Evolutionary conservation across 2,113 vertebrate genomes (phyloP).

Genomic region (Malurus melanocephalus): DNA sequence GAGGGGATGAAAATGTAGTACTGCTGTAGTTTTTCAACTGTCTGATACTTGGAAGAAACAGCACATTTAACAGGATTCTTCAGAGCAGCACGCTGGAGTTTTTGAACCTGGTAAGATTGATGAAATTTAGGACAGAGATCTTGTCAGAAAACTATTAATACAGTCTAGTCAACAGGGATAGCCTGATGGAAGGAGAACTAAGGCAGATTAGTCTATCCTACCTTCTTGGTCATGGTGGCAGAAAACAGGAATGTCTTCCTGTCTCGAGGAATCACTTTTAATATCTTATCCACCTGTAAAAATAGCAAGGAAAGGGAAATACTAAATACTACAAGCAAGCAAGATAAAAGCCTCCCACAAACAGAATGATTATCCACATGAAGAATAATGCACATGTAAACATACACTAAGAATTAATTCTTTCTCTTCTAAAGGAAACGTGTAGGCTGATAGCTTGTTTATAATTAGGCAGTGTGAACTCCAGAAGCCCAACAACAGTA

Average conservation of each 20-base stretch:
- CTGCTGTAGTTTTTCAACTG: conserved; percentile 96
- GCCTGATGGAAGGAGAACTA: neutral
- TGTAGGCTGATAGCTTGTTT: neutral
- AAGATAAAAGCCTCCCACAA: neutral
- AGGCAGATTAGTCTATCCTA: conserved; percentile 42
- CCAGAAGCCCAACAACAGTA: neutral
- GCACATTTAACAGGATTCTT: conserved; percentile 94
- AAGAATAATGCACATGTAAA: neutral
- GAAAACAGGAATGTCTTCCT: conserved; percentile 94
- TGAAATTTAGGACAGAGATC: neutral
- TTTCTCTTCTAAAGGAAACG: neutral
- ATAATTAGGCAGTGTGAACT: neutral
- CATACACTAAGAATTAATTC: neutral
- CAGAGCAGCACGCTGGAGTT: conserved; percentile 92
- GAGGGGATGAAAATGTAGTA: conserved; percentile 95
- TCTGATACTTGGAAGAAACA: conserved; percentile 94
- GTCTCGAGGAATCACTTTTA: conserved; percentile 95
- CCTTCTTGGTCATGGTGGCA: conserved; percentile 99
- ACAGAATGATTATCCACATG: neutral
- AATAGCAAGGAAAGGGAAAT: neutral
- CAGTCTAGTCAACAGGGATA: neutral
- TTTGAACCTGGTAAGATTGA: conserved; percentile 84
- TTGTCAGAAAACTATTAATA: neutral
- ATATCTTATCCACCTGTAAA: conserved; percentile 92
- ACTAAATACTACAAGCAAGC: neutral